These are phyloP conservation scores for Oryctolagus cuniculus DNA, from an alignment of 2,113 vertebrate genomes.

Conservation along the genomic window mOryCun1.1 NC_091432.1:24820001-24820500, in stretches of 20 bases:
- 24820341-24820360: neutral
- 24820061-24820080: neutral
- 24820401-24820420: neutral
- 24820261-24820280: neutral
- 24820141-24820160: neutral
- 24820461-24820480: neutral
- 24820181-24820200: neutral
- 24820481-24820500: neutral
- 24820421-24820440: neutral
- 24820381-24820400: neutral
- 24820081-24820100: neutral
- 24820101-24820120: neutral
- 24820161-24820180: neutral
- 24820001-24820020: neutral
- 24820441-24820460: accelerated
- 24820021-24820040: neutral
- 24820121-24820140: neutral
- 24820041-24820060: neutral
- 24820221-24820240: neutral
- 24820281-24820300: neutral
- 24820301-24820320: neutral
- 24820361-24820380: neutral
- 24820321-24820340: neutral
- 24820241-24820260: neutral
- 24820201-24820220: accelerated